phyloP scores from a whole-genome alignment of 2,797 vertebrate species.

The Monodelphis domestica region DNA sequence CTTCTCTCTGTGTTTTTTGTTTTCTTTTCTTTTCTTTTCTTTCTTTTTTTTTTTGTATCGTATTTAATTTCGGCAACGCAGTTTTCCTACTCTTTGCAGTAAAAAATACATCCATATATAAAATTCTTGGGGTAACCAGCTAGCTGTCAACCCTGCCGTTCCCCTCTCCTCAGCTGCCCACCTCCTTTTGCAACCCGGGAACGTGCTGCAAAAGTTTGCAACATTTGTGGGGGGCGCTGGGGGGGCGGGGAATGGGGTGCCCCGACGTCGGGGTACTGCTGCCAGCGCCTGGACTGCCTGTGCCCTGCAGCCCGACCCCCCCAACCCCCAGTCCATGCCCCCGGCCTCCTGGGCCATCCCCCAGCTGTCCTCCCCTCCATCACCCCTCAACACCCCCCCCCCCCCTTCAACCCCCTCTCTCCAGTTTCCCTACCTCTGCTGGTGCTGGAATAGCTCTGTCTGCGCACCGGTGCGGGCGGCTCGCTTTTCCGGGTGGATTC shows the following conservation, averaged over 20 bases:
- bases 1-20: constrained; percentile 68
- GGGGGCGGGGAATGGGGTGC: constrained; percentile 58
- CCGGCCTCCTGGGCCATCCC: constrained; percentile 26
- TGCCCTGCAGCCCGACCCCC: constrained; percentile 32
- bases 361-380: background rate
- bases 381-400: constrained; percentile 56
- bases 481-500: constrained; percentile 95
- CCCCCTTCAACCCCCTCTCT: constrained; percentile 69
- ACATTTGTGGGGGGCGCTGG: constrained; percentile 78
- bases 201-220: constrained; percentile 86
- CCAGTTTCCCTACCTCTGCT: constrained; percentile 90
- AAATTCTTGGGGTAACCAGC: constrained; percentile 61
- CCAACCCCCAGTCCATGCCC: constrained; percentile 48
- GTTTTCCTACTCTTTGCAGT: constrained; percentile 69
- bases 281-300: constrained; percentile 45
- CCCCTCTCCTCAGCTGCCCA: constrained; percentile 76
- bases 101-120: constrained; percentile 18
- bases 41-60: constrained; percentile 80
- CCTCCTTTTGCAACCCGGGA: constrained; percentile 78
- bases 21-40: constrained; percentile 74
- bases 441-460: constrained; percentile 94
- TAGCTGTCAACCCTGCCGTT: constrained; percentile 71
- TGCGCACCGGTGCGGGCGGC: constrained; percentile 92
- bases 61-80: constrained; percentile 79
- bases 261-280: constrained; percentile 30